Evolutionary conservation across 2,888 invertebrate genomes (phyloP), one percentile per base, ranked within the genome.

Genomic region (Heliconius erato): DNA sequence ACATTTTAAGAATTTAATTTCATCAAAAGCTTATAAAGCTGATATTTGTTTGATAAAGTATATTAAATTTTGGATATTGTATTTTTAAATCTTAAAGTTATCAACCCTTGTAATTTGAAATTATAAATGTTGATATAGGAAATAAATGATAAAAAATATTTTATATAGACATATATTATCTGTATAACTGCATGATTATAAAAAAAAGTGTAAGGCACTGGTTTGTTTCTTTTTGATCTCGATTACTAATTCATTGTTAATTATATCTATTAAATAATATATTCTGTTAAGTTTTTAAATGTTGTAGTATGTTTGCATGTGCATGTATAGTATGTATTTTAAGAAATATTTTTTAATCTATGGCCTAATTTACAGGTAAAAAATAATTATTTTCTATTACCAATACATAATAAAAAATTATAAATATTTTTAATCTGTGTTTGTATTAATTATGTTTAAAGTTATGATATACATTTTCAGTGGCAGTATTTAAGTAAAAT

Each of bases 111-210:
- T 23, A 28, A 26, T 49, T 71, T 44, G 26, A 23, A 26, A 49
- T 44, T 26, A 72, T 49, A n/a, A 72, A 72, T 72, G 44, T 49
- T 71, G 2, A n/a, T 19, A 67, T 67, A 28, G 16, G 16, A 67
- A 67, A 67, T 67, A 12, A 49, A 49, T 40, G 9, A 40, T 26
- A 44, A 72, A 44, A 26, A 28, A 16, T 72, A 72, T 72, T 49
- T 72, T 72, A 72, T 72, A 72, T 72, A 72, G 26, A 16, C 26
- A 49, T 72, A 44, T 72, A 72, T 72, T 26, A 28, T 44, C 72
- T 49, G 16, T 72, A 16, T 72, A 49, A 49, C 2, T 40, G 5
- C 44, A 44, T 44, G 9, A 71, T 44, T 49, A 16, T 16, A 32
- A 72, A 72, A 71, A 72, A 71, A 69, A 1, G 26, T 72, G 44